Conservation (phyloP, 2,113 vertebrate genomes). For the Planiliza haematocheilus region DNA sequence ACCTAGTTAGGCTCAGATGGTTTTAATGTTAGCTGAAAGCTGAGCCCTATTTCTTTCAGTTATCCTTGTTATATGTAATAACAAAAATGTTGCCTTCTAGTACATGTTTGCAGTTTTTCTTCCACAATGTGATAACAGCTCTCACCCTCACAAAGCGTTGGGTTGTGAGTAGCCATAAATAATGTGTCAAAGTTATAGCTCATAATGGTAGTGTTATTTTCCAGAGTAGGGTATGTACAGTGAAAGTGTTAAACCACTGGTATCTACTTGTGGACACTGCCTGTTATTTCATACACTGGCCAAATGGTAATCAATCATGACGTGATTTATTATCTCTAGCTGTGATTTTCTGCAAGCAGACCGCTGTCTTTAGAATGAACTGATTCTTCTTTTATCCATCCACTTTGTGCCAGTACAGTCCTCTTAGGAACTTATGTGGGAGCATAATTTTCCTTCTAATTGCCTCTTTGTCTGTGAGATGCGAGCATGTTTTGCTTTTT, state of each 20-base stretch:
- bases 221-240: conserved; percentile 6
- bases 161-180: conserved; percentile 45
- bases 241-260: conserved; percentile 42
- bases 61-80: conserved; percentile 17
- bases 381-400: conserved; percentile 14
- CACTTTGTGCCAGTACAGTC: conserved; percentile 9
- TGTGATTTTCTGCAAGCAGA: conserved; percentile 9
- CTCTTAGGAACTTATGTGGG: neutral
- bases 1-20: conserved; percentile 29
- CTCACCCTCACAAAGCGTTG: conserved; percentile 18
- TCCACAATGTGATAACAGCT: conserved; percentile 39
- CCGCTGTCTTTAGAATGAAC: conserved; percentile 15
- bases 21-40: conserved; percentile 30
- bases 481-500: conserved; percentile 22
- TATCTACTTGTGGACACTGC: conserved; percentile 45
- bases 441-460: conserved; percentile 30
- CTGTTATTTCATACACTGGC: conserved; percentile 39
- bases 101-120: conserved; percentile 35
- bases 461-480: conserved; percentile 17
- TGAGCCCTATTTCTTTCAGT: conserved; percentile 11
- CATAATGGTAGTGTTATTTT: conserved; percentile 33
- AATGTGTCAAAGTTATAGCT: conserved; percentile 40
- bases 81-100: neutral
- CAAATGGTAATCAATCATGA: conserved; percentile 26
- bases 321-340: conserved; percentile 42